Percentiles rank a stretch among this genome's conserved stretches.
phyloP scores from a whole-genome alignment of 2,113 vertebrate species.

The Oryzias woworae region DNA sequence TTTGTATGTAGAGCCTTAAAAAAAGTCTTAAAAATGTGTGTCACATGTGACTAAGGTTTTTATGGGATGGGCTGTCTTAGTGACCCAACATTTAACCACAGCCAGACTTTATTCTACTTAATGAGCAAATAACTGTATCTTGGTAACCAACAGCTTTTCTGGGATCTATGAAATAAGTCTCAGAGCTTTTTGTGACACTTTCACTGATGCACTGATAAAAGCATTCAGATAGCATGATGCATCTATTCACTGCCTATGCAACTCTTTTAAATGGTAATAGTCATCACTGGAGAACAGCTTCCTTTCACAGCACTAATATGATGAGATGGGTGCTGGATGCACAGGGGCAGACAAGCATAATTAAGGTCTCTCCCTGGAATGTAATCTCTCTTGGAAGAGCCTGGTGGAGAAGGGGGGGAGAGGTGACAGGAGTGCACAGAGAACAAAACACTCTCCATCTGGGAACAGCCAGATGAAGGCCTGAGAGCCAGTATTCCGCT shows the following conservation, averaged over 20 bases:
- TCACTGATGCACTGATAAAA: no score
- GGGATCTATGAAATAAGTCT: constrained; percentile 15
- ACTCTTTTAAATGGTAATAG: constrained; percentile 65
- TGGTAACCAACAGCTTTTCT: constrained; percentile 34
- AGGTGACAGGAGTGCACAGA: constrained; percentile 63
- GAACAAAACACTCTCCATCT: constrained; percentile 75
- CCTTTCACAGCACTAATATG: constrained; percentile 75
- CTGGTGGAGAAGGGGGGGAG: constrained; percentile 48
- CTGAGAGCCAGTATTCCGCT: constrained; percentile 69
- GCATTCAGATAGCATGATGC: no score
- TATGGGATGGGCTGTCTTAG: background rate
- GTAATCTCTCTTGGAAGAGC: constrained; percentile 71
- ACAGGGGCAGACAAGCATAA: constrained; percentile 71
- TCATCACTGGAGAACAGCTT: constrained; percentile 73
- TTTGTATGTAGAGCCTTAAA: no score
- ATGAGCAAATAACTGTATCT: constrained; percentile 20
- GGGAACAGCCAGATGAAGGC: constrained; percentile 72
- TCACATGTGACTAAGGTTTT: no score
- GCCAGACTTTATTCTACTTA: constrained; percentile 27
- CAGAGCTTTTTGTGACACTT: background rate
- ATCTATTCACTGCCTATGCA: constrained; percentile 56
- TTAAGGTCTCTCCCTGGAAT: constrained; percentile 75
- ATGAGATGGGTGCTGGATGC: constrained; percentile 70
- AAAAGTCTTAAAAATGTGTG: no score
- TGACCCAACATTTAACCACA: constrained; percentile 32